Base-by-base conservation (phyloP, 2,888 invertebrate species). In the Lamproptera curius region DNA sequence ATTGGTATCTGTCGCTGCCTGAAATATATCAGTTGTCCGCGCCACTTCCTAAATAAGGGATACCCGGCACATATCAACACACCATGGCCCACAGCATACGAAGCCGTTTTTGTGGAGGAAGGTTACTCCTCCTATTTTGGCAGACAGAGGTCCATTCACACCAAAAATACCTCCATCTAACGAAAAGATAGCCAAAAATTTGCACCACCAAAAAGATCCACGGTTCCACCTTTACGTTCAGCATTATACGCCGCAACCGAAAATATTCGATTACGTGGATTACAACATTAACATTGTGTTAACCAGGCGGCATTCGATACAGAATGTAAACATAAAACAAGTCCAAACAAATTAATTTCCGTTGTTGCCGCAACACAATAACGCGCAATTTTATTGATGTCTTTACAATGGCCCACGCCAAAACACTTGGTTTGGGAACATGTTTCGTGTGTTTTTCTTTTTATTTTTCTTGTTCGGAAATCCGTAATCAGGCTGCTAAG, bases 401-500 rank as follows among this genome's bases (percentile, higher is more conserved):
- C 56, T 58, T 55, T 52, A 57, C 57, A 60, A 58, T 63, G 66
- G 61, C 70, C 63, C 70, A 63, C 73, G 75, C 67, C 61, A 65
- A 73, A 75, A 74, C 66, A 70, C 67, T 76, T 67, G 63, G 61
- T 60, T 54, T 9, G n/a, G 5, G 49, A 55, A 53, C 51, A 51
- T 52, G 54, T 53, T 56, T 54, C 53, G 52, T 31, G 69, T 75
- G 73, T 81, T 84, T 23, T 48, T 38, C 37, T 83, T 78, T 68
- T 67, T 75, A 65, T 74, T 81, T 83, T 76, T 76, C 80, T 83
- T 78, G 73, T 70, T 79, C 85, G 87, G 86, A 86, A 76, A 84
- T 87, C 85, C 86, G 85, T 87, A 84, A 87, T 86, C 86, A 84
- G 80, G 78, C 83, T 78, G 77, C 76, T 82, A 86, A 86, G 87